Conservation (phyloP, 2,113 vertebrate species). For the Eudorcas thomsonii region DNA sequence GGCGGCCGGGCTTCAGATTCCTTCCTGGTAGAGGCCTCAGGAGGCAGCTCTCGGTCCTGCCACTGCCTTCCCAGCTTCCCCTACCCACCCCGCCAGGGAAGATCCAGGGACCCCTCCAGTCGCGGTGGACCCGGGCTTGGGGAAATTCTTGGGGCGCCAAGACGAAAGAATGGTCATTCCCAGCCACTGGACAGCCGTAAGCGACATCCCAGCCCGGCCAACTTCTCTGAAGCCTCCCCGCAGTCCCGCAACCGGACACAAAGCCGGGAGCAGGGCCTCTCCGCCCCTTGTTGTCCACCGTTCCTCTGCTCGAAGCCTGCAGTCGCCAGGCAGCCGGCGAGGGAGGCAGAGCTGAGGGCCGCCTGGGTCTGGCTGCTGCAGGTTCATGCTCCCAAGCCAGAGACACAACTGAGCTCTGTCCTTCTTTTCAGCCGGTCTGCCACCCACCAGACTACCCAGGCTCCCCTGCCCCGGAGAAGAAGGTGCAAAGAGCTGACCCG, state of each 20-base stretch:
- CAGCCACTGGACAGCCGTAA: background rate
- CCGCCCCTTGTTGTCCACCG: fast-evolving
- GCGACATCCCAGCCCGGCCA: background rate
- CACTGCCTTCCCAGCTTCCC: background rate
- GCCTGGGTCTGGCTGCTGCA: background rate
- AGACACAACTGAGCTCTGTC: background rate
- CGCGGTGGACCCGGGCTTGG: background rate
- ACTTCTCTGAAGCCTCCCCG: background rate
- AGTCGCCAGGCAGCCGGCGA: background rate
- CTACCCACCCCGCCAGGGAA: background rate
- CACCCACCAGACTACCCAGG: background rate
- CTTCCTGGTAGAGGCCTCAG: background rate
- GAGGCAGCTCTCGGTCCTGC: background rate
- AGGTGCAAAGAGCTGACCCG: conserved; percentile 49
- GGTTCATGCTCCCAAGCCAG: background rate
- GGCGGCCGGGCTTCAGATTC: background rate
- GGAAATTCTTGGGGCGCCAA: background rate
- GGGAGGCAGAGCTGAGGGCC: background rate
- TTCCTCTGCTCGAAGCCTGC: fast-evolving
- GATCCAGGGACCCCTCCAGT: background rate
- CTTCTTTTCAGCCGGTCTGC: background rate
- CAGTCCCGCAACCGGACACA: background rate
- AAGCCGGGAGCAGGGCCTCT: background rate
- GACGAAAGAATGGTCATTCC: background rate
- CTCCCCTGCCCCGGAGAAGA: background rate